phyloP scores from a whole-genome alignment of 2,113 vertebrate species.

The Cyanistes caeruleus region DNA sequence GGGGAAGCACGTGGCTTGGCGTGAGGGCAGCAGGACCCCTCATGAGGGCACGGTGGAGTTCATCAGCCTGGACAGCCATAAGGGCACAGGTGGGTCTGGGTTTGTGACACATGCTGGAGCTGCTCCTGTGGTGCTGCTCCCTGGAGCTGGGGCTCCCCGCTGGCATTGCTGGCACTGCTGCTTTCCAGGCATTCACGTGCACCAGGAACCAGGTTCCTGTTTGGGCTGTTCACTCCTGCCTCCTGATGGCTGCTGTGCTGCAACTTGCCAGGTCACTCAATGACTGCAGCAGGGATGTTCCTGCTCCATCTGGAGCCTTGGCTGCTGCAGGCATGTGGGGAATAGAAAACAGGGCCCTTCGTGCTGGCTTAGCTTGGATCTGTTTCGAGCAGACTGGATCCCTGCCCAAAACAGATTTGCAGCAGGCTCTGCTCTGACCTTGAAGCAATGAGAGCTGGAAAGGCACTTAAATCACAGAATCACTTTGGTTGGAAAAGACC shows the following conservation, averaged over 20 bases:
- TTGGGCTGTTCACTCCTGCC: neutral
- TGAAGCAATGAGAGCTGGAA: neutral
- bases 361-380: neutral
- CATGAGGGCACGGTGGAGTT: slow-evolving; percentile 87
- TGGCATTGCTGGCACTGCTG: neutral
- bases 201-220: neutral
- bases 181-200: neutral
- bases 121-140: neutral
- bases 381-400: neutral
- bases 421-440: slow-evolving; percentile 22
- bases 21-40: slow-evolving; percentile 81
- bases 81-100: slow-evolving; percentile 82
- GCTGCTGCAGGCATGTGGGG: neutral
- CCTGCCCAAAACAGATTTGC: neutral
- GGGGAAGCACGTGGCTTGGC: slow-evolving; percentile 82
- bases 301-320: neutral
- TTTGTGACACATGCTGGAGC: neutral
- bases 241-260: neutral
- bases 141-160: neutral
- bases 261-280: neutral
- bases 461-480: neutral
- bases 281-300: neutral
- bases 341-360: neutral
- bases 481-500: neutral
- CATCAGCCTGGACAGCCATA: slow-evolving; percentile 90